Percentiles rank a stretch among this genome's conserved stretches.
These are phyloP conservation scores for Lasioglossum leucozonium DNA, from an alignment of 2,888 invertebrate species.

Conservation along the genomic window DNA sequence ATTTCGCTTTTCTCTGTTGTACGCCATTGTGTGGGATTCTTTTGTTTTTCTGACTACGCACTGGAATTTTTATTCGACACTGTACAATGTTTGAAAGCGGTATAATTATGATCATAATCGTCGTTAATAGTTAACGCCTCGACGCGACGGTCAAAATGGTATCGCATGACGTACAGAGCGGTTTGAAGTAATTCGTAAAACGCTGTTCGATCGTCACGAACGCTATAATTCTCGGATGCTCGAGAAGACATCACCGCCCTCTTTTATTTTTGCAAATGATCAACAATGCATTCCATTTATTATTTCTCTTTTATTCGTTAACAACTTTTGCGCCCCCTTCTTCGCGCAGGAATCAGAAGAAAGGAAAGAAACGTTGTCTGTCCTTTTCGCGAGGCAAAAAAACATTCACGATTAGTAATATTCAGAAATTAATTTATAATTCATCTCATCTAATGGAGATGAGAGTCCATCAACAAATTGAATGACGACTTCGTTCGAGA, in stretches of 20 bases:
- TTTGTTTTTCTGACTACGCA: conserved; percentile 66
- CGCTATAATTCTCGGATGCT: conserved; percentile 24
- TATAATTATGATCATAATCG: conserved; percentile 70
- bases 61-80: conserved; percentile 77
- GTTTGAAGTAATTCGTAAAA: conserved; percentile 61
- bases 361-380: not conserved
- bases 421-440: not conserved
- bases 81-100: conserved; percentile 78
- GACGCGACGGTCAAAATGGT: conserved; percentile 54
- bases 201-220: conserved; percentile 48
- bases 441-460: too few species aligned
- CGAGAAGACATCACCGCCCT: not conserved
- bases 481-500: not conserved
- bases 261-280: conserved; percentile 4
- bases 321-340: conserved; percentile 27
- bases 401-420: not conserved
- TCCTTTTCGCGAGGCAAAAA: not conserved
- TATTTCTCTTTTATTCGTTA: not conserved
- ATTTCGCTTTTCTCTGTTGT: not conserved
- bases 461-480: too few species aligned
- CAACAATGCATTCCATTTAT: conserved; percentile 10
- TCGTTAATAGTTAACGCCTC: conserved; percentile 67
- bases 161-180: conserved; percentile 58
- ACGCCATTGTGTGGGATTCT: not conserved
- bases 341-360: not conserved